phyloP scores from a whole-genome alignment of 2,797 vertebrate genomes.

The Lates japonicus region DNA sequence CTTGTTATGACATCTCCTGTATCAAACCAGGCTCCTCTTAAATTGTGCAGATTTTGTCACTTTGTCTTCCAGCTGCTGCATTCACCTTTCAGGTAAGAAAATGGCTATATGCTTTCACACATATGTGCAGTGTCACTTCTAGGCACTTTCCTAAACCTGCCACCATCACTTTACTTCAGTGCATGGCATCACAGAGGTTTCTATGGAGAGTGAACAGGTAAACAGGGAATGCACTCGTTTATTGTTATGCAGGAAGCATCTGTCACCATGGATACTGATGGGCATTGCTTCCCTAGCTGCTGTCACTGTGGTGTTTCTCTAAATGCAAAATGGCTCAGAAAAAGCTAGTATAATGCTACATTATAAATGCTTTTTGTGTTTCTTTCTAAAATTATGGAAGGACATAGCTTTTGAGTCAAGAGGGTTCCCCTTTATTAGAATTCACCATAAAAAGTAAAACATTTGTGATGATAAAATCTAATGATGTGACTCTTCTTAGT shows the following conservation, averaged over 20 bases:
- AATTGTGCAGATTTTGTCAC: neutral
- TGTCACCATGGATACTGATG: neutral
- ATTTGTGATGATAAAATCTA: neutral
- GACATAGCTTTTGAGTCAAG: neutral
- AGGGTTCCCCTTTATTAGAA: neutral
- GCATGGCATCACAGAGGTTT: neutral
- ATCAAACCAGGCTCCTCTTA: neutral
- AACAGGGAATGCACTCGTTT: neutral
- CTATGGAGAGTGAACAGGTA: neutral
- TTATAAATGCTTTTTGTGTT: neutral
- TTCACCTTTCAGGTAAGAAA: neutral
- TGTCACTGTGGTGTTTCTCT: neutral
- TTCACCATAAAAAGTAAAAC: neutral
- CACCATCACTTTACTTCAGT: neutral
- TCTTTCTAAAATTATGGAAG: neutral
- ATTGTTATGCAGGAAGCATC: neutral
- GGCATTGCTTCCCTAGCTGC: neutral
- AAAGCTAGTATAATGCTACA: neutral
- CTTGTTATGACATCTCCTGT: neutral
- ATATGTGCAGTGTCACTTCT: neutral
- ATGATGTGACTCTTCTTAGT: no score
- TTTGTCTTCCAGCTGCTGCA: neutral
- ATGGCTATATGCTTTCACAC: neutral
- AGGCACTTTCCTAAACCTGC: neutral
- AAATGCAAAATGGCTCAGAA: neutral